Evolutionary conservation across 1,140 invertebrate species (phyloP), one percentile per base, ranked within the genome.

Genomic region (Cotesia chilonis): DNA sequence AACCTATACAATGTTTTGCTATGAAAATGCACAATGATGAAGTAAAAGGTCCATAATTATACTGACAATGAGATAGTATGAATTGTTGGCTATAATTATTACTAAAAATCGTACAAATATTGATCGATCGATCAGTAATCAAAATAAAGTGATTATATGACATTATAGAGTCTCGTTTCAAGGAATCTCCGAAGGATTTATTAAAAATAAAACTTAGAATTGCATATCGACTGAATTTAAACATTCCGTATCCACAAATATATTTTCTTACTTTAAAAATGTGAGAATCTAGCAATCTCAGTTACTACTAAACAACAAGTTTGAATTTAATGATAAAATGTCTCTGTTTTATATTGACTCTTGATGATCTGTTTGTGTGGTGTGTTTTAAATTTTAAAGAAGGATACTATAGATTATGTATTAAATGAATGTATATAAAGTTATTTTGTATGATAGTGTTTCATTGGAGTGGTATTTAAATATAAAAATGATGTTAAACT

Each of bases 1-100:
- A 78, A 60, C 77, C 72, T 64, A 73, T 82, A 35, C 76, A 81
- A 55, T 81, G 78, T 61, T 74, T 78, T 68, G 76, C 78, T 35
- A 75, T 77, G 38, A 77, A 73, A 52, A 71, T 75, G 35, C 75
- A 81, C 63, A 67, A 68, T 28, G 79, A 80, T 63, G 64, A 66
- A 64, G 72, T 60, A 64, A 73, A 68, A 17, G 66, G 61, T 54
- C 74, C 71, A 41, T 75, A 61, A 75, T 47, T 64, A 9, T 12
- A 35, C 5, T 28, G 28, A 28, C 28, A 28, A 28, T 28, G 28
- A 47, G 41, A 47, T 47, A 47, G 41, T 47, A 10, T 47, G 10
- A 47, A 47, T 47, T 54, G 47, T 36, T 12, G 4, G 10, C 41
- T 20, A 57, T 36, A 36, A 69, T 9, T 55, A 54, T 9, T 2